phyloP scores from a whole-genome alignment of 2,888 invertebrate genomes.

The Chymomyza amoena region DNA sequence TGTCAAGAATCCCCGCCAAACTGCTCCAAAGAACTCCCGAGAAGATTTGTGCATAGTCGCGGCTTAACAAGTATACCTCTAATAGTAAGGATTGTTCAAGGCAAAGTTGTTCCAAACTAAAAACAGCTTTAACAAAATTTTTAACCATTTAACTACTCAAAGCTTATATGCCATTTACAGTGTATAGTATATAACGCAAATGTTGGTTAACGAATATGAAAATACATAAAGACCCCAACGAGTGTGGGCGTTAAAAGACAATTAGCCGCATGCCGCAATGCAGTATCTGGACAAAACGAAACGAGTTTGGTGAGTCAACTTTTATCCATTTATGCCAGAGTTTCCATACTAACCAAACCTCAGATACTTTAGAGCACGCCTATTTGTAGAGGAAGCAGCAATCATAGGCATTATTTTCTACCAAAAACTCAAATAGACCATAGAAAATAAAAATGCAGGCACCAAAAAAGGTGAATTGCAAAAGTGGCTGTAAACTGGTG shows the following conservation, averaged over 20 bases:
- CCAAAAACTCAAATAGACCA: constrained; percentile 5
- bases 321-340: constrained; percentile 12
- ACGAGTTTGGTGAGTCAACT: constrained; percentile 62
- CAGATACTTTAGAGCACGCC: constrained; percentile 8
- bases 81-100: too few relatives aligned
- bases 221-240: background rate
- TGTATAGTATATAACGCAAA: background rate
- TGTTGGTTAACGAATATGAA: background rate
- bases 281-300: constrained; percentile 29
- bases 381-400: background rate
- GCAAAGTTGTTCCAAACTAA: too few relatives aligned
- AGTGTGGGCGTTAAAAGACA: constrained; percentile 65
- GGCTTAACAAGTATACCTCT: too few relatives aligned
- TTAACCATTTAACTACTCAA: too few relatives aligned
- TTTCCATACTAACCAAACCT: constrained; percentile 26
- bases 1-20: too few relatives aligned
- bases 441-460: constrained; percentile 18
- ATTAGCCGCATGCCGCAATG: constrained; percentile 65
- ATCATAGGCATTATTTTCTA: background rate
- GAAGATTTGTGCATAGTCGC: too few relatives aligned
- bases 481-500: constrained; percentile 10
- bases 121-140: too few relatives aligned
- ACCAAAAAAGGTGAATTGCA: background rate
- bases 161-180: background rate
- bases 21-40: too few relatives aligned